These are phyloP conservation scores for Strigamia transsilvanica DNA, from an alignment of 2,888 invertebrate species.

Conservation along the genomic window DNA sequence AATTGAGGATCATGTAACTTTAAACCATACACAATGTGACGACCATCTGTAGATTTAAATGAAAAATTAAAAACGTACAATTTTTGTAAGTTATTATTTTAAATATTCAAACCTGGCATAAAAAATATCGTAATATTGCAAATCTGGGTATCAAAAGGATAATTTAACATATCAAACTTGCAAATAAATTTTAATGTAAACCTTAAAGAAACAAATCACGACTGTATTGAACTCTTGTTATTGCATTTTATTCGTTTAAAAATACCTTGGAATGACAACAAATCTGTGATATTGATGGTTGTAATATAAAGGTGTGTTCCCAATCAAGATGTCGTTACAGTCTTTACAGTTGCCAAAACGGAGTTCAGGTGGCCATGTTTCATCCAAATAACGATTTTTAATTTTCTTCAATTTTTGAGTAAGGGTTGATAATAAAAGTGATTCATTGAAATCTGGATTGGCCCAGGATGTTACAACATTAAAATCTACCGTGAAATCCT, in stretches of 20 bases:
- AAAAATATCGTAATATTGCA: background rate
- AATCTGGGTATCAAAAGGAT: constrained; percentile 13
- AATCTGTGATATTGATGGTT: background rate
- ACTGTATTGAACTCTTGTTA: background rate
- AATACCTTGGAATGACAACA: background rate
- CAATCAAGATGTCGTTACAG: background rate
- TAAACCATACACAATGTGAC: background rate
- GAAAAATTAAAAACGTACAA: background rate
- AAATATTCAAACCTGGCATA: background rate
- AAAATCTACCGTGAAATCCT: constrained; percentile 16
- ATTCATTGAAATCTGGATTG: background rate
- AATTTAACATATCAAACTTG: background rate
- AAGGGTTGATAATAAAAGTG: background rate
- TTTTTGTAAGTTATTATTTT: background rate
- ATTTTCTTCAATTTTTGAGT: background rate
- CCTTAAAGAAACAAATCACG: background rate
- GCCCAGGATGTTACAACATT: background rate
- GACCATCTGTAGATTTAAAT: background rate
- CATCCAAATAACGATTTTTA: background rate
- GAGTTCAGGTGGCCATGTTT: background rate
- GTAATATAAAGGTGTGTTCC: background rate
- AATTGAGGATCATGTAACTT: too few relatives aligned
- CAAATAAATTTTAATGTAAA: background rate
- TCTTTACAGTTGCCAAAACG: background rate
- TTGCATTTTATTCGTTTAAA: background rate